Conservation (phyloP, 2,113 vertebrate genomes). For the Ceyx margarethae region DNA sequence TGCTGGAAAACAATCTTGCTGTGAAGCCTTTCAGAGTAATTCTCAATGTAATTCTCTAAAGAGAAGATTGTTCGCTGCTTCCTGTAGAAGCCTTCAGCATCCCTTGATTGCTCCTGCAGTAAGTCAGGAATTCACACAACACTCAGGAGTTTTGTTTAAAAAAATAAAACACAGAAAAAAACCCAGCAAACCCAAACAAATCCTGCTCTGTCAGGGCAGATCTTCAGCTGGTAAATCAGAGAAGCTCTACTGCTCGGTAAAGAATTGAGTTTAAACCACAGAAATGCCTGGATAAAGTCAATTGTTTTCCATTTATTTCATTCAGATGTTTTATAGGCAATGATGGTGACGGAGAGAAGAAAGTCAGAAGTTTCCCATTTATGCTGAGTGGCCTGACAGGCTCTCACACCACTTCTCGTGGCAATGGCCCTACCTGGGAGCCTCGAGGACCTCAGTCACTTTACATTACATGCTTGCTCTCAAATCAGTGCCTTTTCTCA, state of each 20-base stretch:
- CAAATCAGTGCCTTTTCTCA: fast-evolving
- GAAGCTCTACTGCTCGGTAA: not conserved
- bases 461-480: not conserved
- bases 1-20: not conserved
- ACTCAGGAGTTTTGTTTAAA: not conserved
- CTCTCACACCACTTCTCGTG: fast-evolving
- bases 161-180: not conserved
- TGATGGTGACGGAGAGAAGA: not conserved
- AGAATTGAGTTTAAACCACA: not conserved
- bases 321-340: not conserved
- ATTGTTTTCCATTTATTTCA: not conserved
- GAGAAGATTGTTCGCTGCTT: not conserved
- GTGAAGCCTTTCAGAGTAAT: not conserved
- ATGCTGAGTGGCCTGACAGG: not conserved
- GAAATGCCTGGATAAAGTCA: not conserved
- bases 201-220: not conserved
- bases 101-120: not conserved
- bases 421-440: not conserved
- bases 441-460: fast-evolving
- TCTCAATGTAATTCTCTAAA: not conserved
- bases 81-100: not conserved
- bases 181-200: not conserved
- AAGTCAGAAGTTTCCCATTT: not conserved
- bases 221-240: not conserved
- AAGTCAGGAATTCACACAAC: not conserved